Base-by-base conservation (phyloP, 2,113 vertebrate genomes). In the Petromus typicus region DNA sequence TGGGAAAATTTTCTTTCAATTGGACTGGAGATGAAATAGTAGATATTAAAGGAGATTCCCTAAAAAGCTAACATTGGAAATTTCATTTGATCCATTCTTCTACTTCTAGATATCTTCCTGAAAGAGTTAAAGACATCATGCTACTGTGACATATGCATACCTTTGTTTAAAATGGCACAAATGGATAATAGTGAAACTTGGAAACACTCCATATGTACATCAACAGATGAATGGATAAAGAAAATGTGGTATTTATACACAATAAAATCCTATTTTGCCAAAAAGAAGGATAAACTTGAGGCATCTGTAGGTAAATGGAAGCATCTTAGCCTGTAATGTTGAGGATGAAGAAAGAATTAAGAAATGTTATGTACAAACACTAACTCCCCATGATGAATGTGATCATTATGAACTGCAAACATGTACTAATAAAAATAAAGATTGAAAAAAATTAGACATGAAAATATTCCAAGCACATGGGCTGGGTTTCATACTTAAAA, bases 21-120 rank as follows among this genome's bases (percentile, higher is more conserved):
- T 84, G 45, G 43, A 51, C 40, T 94, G 7, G 37, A 76, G 73
- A 84, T 69, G 6, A 97, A 96, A 88, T 61, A 59, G 48, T 59
- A 79, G 37, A 23, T n/a, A 86, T 90, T 96, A 86, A 92, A 81
- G 23, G 43, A 76, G 73, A 76, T 73, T 73, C 11, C 69, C 71
- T 11, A 3, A 45, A 75, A 73, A 30, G 45, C 23, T 45, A 45
- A 75, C 25, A 25, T 12, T 27, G 45, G 25, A 45, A 27, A 75
- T 45, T 30, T 25, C 40, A 45, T 75, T 75, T 13, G 25, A 1
- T 43, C 69, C 10, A 73, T 11, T 73, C 37, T 40, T 73, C 37
- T 71, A 20, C 23, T 75, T 75, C 67, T 75, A 76, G 13, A 7
- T 48, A 76, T 76, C 27, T 48, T 76, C 43, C 25, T 5, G 6